phyloP scores from a whole-genome alignment of 1,140 invertebrate species.

The Meloidogyne floridensis region DNA sequence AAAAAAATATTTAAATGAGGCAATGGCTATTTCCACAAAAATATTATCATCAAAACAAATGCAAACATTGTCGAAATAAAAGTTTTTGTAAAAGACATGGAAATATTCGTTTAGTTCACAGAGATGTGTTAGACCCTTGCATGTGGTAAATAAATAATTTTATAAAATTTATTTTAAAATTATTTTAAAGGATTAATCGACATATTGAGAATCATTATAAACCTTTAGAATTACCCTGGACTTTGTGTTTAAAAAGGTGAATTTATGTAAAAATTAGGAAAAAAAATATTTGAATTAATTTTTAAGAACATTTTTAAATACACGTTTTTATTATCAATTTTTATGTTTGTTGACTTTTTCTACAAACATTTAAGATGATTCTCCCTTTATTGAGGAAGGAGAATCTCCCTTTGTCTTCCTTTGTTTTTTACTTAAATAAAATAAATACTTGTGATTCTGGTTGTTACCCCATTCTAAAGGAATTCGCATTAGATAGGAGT shows the following conservation, averaged over 20 bases:
- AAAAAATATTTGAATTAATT: too few relatives aligned
- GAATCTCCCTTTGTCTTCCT: too few relatives aligned
- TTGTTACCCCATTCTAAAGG: too few relatives aligned
- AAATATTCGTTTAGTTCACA: constrained; percentile 37
- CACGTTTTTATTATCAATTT: too few relatives aligned
- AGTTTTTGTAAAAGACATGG: constrained; percentile 39
- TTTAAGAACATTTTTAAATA: too few relatives aligned
- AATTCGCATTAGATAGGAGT: too few relatives aligned
- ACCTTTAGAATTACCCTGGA: constrained; percentile 53
- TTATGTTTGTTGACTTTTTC: too few relatives aligned
- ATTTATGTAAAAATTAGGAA: too few relatives aligned
- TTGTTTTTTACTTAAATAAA: too few relatives aligned
- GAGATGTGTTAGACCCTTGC: constrained; percentile 35
- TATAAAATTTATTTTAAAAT: not conserved
- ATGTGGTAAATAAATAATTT: constrained; percentile 32
- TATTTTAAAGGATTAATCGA: constrained; percentile 53
- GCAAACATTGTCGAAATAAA: constrained; percentile 30
- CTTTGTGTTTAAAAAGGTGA: constrained; percentile 49
- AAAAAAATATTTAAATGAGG: constrained; percentile 4
- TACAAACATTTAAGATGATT: too few relatives aligned
- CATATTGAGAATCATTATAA: constrained; percentile 59
- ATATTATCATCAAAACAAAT: constrained; percentile 2
- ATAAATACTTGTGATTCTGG: too few relatives aligned
- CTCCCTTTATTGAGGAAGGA: too few relatives aligned
- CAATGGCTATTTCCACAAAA: constrained; percentile 14